Base-by-base conservation (phyloP, 2,113 vertebrate genomes). In the Carassius carassius region DNA sequence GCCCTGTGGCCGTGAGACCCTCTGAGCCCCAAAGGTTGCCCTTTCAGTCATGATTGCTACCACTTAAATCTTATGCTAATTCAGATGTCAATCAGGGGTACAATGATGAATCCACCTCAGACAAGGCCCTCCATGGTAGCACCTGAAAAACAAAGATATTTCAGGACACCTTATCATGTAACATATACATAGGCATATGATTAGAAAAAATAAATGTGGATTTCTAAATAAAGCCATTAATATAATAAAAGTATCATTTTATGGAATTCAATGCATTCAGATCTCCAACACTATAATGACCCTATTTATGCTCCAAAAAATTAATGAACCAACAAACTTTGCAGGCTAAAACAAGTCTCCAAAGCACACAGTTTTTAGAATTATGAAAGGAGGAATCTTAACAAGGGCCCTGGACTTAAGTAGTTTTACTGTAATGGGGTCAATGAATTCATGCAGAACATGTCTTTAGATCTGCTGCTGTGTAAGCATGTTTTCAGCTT, bases 21-120 rank as follows among this genome's bases (percentile, higher is more conserved):
- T 89, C 95, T 97, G 82, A 94, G 92, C 90, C 62, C 91, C 94
- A 35, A 94, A 94, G 23, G 84, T 91, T 82, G 85, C 91, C 88
- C 95, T 96, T 87, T 98, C 97, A 19, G 96, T 94, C 98, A 99
- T 99, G 88, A 86, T 92, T 91, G 75, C 87, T 75, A 51, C 86
- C 85, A 73, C 51, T 72, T 60, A 86, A 89, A 21, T 84, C 7
- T 85, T 74, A 87, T 86, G 84, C 85, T 79, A 84, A 72, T 85
- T 54, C 67, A 58, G 73, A 83, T 47, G 86, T 65, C 88, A 73
- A 75, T 89, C 29, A 89, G 17, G 21, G 44, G 51, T 35, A 76
- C 3, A 75, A 79, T 78, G 86, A 35, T 81, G 78, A 84, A 84
- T 86, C 83, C 87, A 90, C 90, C 88, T 87, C 89, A 92, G 86